Base-by-base conservation (phyloP, 2,113 vertebrate genomes). In the Amblyornis subalaris region DNA sequence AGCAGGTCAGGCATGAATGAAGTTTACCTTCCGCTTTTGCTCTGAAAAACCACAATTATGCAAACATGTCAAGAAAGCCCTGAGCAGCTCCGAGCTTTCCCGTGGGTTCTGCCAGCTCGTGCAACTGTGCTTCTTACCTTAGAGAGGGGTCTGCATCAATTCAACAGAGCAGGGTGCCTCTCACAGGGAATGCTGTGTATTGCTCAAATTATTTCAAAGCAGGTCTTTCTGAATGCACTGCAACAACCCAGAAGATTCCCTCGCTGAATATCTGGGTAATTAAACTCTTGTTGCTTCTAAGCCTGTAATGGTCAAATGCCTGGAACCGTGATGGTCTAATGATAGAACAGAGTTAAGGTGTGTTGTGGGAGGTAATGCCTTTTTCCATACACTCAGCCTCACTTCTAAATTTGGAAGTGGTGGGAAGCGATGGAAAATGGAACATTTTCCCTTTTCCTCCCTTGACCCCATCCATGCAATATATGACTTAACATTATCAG, bases 21-120 rank as follows among this genome's bases (percentile, higher is more conserved):
- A 97, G 96, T 97, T 97, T 97, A 97, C 97, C 95, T 97, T 97
- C 95, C 80, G 90, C 97, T 95, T 96, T 92, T 94, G 83, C 92
- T 97, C 89, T 91, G 94, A 95, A 96, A 94, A 96, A 89, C 58
- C 61, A 81, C 95, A 96, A 93, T 96, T 95, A 97, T 90, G 96
- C 94, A 96, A 94, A 81, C 94, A 95, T 4, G n/a, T 87, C 71
- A 64, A 96, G 86, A 94, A 96, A 97, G 92, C 97, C 92, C 80
- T 95, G 90, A 97, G 96, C 93, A 94, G 67, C 61, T 90, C 72
- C 2, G n/a, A 74, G 86, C 85, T 85, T 95, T 70, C 62, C 87
- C 85, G 12, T 83, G 88, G 65, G 50, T 40, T 83, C 73, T 83
- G 70, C 67, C 88, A 83, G 78, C 29, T 72, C 3, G 14, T 91